Evolutionary conservation across 2,888 invertebrate genomes (phyloP), one percentile per base, ranked within the genome.

Genomic region (Melinopterus prodromus): DNA sequence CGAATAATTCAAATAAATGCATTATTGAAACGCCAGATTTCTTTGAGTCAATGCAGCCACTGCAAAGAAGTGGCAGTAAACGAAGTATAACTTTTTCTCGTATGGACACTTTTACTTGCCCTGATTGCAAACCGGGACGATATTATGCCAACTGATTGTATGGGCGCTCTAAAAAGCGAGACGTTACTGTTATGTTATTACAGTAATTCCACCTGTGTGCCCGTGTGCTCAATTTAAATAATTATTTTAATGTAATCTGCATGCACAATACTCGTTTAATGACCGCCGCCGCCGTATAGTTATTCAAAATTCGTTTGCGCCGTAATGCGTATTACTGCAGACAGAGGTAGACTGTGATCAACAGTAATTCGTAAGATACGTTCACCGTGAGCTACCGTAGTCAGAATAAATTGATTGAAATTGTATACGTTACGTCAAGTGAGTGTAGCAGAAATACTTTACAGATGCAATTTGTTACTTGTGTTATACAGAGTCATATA

Each of bases 241-340:
- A 76, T 76, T 76, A 76, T 76, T 76, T 76, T 38, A 53, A 76
- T 53, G 76, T 76, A 76, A 76, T 76, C n/a, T 76, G 53, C 76
- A 76, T 53, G 53, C 76, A 76, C 69, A 69, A 53, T 16, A 53
- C 69, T 14, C 69, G 14, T 69, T 69, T 14, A 14, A 15, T 15
- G 14, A 69, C 69, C 15, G 14, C 2, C 15, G 14, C 3, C 3
- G 3, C 15, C 15, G 14, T 69, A 15, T 15, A 15, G 14, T 69
- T 15, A n/a, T 69, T 69, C 69, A 69, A 69, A 69, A 15, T 69
- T 69, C 14, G 14, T n/a, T 69, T 15, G 69, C 69, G 14, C 15
- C 3, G 14, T 69, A 69, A 69, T 69, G 2, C 2, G 26, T 26
- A 26, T 26, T 26, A 26, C 26, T 26, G 26, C 26, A 26, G 26